A percentile compares a stretch with the other conserved stretches of the same genome.
These are phyloP conservation scores for Ecliptopera silaceata DNA, from an alignment of 2,888 invertebrate genomes.

Conservation along the genomic window DNA sequence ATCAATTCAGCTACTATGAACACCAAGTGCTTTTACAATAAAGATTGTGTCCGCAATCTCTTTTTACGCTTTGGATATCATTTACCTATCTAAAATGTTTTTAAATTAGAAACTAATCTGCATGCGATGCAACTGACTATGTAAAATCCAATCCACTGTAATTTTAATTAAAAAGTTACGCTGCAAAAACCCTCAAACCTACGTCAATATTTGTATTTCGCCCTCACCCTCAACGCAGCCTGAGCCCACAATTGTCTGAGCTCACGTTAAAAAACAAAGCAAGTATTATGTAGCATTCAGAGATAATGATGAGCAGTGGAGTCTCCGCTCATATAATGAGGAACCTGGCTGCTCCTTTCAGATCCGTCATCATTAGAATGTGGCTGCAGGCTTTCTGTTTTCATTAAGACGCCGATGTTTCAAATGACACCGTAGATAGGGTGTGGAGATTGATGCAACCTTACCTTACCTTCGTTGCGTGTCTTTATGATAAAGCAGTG, in stretches of 20 bases:
- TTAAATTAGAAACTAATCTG: too few species aligned
- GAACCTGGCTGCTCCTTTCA: slow-evolving; percentile 66
- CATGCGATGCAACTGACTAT: neutral
- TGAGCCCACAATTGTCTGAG: slow-evolving; percentile 29
- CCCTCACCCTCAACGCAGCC: slow-evolving; percentile 25
- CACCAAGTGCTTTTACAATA: too few species aligned
- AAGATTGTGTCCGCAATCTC: too few species aligned
- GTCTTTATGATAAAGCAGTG: slow-evolving; percentile 14
- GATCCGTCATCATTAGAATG: slow-evolving; percentile 77
- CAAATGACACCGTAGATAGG: slow-evolving; percentile 57
- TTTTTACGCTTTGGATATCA: too few species aligned
- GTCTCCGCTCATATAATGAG: slow-evolving; percentile 69
- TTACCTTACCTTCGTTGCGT: slow-evolving; percentile 35
- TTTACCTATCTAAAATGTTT: too few species aligned
- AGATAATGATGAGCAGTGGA: slow-evolving; percentile 55
- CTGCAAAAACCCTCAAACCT: slow-evolving; percentile 1
- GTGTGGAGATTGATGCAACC: slow-evolving; percentile 45
- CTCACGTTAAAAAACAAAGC: slow-evolving; percentile 38
- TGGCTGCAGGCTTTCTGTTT: slow-evolving; percentile 68
- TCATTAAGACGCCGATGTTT: slow-evolving; percentile 76
- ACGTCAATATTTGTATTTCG: slow-evolving; percentile 33
- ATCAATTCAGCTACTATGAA: too few species aligned
- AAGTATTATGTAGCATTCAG: slow-evolving; percentile 53
- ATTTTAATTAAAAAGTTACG: slow-evolving; percentile 20
- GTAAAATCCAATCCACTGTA: slow-evolving; percentile 4